Conservation (phyloP, 2,888 invertebrate genomes). For the Cabera pusaria region DNA sequence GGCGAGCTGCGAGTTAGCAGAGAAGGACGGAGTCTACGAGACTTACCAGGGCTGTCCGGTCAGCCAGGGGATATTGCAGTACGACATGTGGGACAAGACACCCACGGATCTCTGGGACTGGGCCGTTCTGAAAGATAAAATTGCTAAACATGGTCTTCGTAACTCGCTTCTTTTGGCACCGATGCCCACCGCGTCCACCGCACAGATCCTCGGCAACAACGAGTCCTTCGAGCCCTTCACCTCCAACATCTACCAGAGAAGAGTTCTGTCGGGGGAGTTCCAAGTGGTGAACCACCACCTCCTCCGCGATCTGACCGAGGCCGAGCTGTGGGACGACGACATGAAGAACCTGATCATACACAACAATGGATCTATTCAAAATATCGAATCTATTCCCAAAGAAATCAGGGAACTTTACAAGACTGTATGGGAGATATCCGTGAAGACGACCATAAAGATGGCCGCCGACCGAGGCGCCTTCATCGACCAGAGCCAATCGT, state of each 20-base stretch:
- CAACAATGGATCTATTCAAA: conserved; percentile 96
- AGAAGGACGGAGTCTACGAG: conserved; percentile 92
- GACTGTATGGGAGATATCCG: conserved; percentile 98
- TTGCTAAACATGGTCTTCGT: conserved; percentile 93
- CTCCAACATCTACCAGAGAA: conserved; percentile 96
- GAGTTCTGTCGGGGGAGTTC: conserved; percentile 98
- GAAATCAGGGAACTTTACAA: conserved; percentile 95
- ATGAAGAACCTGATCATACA: conserved; percentile 98
- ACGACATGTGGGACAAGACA: conserved; percentile 98
- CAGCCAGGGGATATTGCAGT: conserved; percentile 97
- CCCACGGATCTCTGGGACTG: conserved; percentile 96
- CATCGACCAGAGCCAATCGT: conserved; percentile 99
- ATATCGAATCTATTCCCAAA: conserved; percentile 92
- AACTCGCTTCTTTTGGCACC: conserved; percentile 97
- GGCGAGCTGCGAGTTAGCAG: conserved; percentile 96
- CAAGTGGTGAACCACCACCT: conserved; percentile 98
- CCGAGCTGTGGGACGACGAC: conserved; percentile 95
- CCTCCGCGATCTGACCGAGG: conserved; percentile 95
- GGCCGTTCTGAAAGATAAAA: conserved; percentile 90
- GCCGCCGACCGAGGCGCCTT: conserved; percentile 98
- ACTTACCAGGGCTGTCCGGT: conserved; percentile 96
- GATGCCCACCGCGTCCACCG: conserved; percentile 99
- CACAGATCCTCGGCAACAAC: conserved; percentile 99
- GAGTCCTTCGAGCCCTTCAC: conserved; percentile 99
- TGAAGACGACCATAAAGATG: conserved; percentile 96